Evolutionary conservation across 2,888 invertebrate genomes (phyloP).

Genomic region (Teinopalpus imperialis): DNA sequence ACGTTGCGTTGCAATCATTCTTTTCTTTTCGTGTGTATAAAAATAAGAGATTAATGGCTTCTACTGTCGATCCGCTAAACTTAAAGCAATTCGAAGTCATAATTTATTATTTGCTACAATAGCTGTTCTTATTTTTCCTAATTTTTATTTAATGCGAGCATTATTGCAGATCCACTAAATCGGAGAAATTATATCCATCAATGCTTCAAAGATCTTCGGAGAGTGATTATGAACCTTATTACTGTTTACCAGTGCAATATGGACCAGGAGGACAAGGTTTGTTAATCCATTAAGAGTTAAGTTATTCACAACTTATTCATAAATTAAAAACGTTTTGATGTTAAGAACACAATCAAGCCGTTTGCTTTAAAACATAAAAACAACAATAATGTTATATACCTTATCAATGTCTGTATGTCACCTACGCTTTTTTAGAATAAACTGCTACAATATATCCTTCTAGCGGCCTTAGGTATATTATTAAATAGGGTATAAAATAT

Average conservation of each 20-base stretch:
- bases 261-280: slow-evolving; percentile 84
- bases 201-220: slow-evolving; percentile 92
- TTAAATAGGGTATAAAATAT: too few species aligned
- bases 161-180: slow-evolving; percentile 92
- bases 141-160: slow-evolving; percentile 1
- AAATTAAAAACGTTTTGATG: too few species aligned
- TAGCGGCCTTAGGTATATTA: too few species aligned
- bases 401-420: too few species aligned
- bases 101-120: slow-evolving; percentile 39
- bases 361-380: too few species aligned
- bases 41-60: slow-evolving; percentile 40
- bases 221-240: slow-evolving; percentile 93
- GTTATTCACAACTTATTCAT: too few species aligned
- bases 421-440: too few species aligned
- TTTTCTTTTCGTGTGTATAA: slow-evolving; percentile 25
- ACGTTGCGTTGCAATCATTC: slow-evolving; percentile 17
- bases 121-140: neutral
- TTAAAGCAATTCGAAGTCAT: slow-evolving; percentile 37
- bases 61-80: slow-evolving; percentile 47
- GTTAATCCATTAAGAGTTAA: neutral
- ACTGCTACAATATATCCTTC: too few species aligned
- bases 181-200: slow-evolving; percentile 96
- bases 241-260: slow-evolving; percentile 88
- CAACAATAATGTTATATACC: too few species aligned
- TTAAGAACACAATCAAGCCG: too few species aligned